A percentile compares a stretch with the other conserved stretches of the same genome.
phyloP scores from a whole-genome alignment of 2,113 vertebrate genomes.

The Myrmophylax atrothorax region DNA sequence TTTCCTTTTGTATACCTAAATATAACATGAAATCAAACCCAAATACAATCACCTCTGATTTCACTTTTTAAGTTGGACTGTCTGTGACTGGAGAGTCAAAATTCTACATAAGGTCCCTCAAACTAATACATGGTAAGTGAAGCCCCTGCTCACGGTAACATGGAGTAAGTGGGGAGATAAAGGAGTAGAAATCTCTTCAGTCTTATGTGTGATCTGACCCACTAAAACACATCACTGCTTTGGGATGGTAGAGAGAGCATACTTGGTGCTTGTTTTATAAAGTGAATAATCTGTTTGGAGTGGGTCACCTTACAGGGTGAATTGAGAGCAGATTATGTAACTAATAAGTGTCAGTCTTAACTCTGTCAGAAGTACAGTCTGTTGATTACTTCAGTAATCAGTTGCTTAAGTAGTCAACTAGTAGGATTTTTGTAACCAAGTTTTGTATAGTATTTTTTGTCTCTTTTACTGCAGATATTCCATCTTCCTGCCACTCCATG shows the following conservation, averaged over 20 bases:
- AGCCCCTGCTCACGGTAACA: neutral
- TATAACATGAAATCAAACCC: neutral
- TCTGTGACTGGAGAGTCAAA: neutral
- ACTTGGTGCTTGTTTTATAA: neutral
- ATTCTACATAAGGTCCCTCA: neutral
- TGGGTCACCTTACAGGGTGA: neutral
- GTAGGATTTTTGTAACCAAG: neutral
- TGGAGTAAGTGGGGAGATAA: neutral
- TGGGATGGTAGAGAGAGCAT: neutral
- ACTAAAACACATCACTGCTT: neutral
- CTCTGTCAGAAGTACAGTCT: neutral
- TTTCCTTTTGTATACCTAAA: neutral
- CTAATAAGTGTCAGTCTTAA: neutral
- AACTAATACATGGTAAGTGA: neutral
- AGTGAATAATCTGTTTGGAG: neutral
- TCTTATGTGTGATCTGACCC: neutral
- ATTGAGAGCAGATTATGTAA: neutral
- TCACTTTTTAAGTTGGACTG: neutral
- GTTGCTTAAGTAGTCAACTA: neutral
- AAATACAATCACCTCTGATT: neutral
- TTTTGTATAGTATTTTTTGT: neutral
- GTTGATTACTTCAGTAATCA: neutral
- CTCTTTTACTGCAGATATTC: slow-evolving; percentile 77
- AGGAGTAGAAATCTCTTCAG: neutral
- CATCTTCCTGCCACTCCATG: slow-evolving; percentile 88